phyloP scores from a whole-genome alignment of 2,797 vertebrate species.

The Setipinna tenuifilis region DNA sequence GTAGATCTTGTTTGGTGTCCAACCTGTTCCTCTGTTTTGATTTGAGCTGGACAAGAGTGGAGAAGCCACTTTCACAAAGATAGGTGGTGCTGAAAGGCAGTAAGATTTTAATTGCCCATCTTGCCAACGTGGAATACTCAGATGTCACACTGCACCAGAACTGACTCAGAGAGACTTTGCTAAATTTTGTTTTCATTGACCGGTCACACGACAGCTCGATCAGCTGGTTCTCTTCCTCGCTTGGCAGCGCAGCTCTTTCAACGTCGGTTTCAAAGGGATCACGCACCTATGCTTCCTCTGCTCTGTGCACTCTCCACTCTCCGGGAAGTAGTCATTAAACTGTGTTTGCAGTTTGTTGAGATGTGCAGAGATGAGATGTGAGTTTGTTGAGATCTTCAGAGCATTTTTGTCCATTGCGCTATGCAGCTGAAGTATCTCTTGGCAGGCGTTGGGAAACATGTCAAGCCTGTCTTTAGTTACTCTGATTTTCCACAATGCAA shows the following conservation, averaged over 20 bases:
- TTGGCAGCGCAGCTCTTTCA: slow-evolving; percentile 35
- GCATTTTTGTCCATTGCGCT: slow-evolving; percentile 24
- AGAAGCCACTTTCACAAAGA: slow-evolving; percentile 11
- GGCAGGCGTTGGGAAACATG: slow-evolving; percentile 32
- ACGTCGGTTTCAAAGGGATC: slow-evolving; percentile 26
- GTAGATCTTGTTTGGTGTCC: slow-evolving; percentile 36
- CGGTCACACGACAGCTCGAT: slow-evolving; percentile 36
- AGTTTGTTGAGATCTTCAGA: slow-evolving; percentile 36
- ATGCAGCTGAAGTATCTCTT: slow-evolving; percentile 39
- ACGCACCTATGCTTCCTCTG: slow-evolving; percentile 28
- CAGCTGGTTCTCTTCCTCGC: slow-evolving; percentile 37
- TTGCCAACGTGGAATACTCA: slow-evolving; percentile 32
- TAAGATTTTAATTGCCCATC: slow-evolving; percentile 31
- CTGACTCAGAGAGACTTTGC: slow-evolving; percentile 34
- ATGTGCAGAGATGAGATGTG: slow-evolving; percentile 23
- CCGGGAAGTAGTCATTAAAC: slow-evolving; percentile 39
- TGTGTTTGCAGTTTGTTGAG: slow-evolving; percentile 32
- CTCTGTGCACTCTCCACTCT: slow-evolving; percentile 29
- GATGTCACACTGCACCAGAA: slow-evolving; percentile 43
- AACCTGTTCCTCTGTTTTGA: slow-evolving; percentile 41
- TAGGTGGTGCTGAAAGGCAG: background rate
- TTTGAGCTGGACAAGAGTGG: slow-evolving; percentile 1
- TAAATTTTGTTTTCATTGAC: slow-evolving; percentile 33
- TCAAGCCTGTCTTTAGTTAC: slow-evolving; percentile 35
- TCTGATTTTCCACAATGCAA: slow-evolving; percentile 21